phyloP scores from a whole-genome alignment of 2,888 invertebrate species.

The Rhyacophila evoluta region DNA sequence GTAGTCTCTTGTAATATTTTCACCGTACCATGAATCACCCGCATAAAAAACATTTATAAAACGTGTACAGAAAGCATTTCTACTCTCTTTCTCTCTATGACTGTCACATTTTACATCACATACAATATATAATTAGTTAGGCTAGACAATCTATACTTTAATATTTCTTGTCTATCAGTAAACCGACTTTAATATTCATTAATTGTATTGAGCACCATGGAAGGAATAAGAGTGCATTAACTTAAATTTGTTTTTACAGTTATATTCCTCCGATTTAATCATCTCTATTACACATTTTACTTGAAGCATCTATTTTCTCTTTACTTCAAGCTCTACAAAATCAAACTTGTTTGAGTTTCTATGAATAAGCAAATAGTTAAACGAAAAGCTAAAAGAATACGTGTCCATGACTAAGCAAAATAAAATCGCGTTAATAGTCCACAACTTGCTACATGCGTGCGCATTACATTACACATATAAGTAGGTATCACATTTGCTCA shows the following conservation, averaged over 20 bases:
- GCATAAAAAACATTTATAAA: conserved; percentile 20
- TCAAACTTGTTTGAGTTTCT: neutral
- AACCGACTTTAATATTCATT: conserved; percentile 42
- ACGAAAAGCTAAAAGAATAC: neutral
- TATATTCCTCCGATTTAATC: conserved; percentile 30
- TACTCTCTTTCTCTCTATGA: neutral
- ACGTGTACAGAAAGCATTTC: neutral
- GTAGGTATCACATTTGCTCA: conserved; percentile 12
- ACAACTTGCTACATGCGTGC: neutral
- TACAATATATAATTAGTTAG: conserved; percentile 45
- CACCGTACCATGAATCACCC: neutral
- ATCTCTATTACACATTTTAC: conserved; percentile 12
- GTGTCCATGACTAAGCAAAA: neutral
- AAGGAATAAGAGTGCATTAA: conserved; percentile 75
- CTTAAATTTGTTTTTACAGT: conserved; percentile 51
- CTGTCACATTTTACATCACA: conserved; percentile 35
- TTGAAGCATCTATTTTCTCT: neutral
- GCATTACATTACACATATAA: conserved; percentile 1
- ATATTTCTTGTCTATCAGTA: conserved; percentile 41
- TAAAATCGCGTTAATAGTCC: neutral
- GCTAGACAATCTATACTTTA: conserved; percentile 43
- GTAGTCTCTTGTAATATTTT: neutral
- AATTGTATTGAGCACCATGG: conserved; percentile 74
- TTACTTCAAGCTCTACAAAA: neutral
- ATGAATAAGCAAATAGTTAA: neutral